Evolutionary conservation across 2,113 vertebrate genomes (phyloP), one percentile per base, ranked within the genome.

Genomic region (Riparia riparia): DNA sequence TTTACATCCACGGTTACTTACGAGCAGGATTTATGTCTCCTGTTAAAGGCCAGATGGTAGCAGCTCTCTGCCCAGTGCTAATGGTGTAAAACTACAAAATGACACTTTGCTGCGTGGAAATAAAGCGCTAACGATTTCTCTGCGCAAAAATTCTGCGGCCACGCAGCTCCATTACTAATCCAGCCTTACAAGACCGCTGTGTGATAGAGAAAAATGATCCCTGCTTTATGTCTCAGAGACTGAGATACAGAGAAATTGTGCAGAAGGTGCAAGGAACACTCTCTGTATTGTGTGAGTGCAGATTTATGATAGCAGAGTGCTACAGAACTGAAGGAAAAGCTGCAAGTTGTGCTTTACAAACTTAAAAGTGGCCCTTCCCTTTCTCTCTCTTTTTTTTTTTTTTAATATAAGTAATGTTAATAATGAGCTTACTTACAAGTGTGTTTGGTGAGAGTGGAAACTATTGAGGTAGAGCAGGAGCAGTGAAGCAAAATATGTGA

Each of bases 41-140:
- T 76, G 24, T 37, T 89, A 82, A 89, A 89, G 64, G 69, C 58
- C 80, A 86, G 86, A 58, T 95, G 76, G 60, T 51, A 93, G 65
- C 37, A 91, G 73, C 73, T 78, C 49, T 82, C 45, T 6, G 2
- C 41, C 94, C 2, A 1, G 41, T 78, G 60, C 18, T 60, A 41
- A 45, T 60, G 44, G 41, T 3, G 2, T 82, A 68, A 71, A 89
- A 54, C 69, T 84, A 56, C 65, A 16, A 68, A 45, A 73, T 74
- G 77, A 44, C 6, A 18, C 47, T 86, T 89, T 39, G 63, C 85
- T 82, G 41, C 21, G 54, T 6, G 9, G 58, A 80, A 90, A 61
- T 84, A 53, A n/a, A 82, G 68, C 31, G 53, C 41, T 71, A 80
- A 78, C 25, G 9, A 6, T 64, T 83, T 78, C 56, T 78, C 64